These are phyloP conservation scores for Altica lythri DNA, from an alignment of 2,888 invertebrate species.

Conservation along the genomic window DNA sequence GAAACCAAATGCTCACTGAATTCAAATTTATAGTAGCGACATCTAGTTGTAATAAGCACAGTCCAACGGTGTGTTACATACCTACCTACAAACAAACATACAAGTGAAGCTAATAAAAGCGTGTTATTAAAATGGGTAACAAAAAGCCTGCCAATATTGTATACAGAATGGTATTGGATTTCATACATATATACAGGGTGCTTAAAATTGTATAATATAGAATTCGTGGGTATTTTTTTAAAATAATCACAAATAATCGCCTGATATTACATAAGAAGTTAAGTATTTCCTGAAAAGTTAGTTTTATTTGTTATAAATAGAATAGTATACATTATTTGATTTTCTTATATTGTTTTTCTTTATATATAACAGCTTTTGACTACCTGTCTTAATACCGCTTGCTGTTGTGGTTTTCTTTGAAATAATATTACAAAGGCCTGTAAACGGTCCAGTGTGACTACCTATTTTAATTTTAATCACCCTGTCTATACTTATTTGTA, in stretches of 20 bases:
- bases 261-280: no score
- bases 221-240: constrained; percentile 4
- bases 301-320: no score
- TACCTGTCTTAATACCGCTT: constrained; percentile 11
- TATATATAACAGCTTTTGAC: constrained; percentile 1
- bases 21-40: no score
- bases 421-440: constrained; percentile 1
- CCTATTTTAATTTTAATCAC: constrained; percentile 3
- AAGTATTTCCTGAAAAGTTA: no score
- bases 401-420: constrained; percentile 1
- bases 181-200: constrained; percentile 14
- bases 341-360: constrained; percentile 3
- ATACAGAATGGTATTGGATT: constrained; percentile 3
- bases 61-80: no score
- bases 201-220: constrained; percentile 12
- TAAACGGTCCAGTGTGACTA: constrained; percentile 2
- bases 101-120: no score
- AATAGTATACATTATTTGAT: neutral
- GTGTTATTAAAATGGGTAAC: no score
- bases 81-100: no score
- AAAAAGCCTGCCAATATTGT: constrained; percentile 28
- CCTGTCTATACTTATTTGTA: constrained; percentile 6
- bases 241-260: no score
- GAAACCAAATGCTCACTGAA: no score
- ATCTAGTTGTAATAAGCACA: no score